Percentiles rank a stretch among this genome's conserved stretches.
Conservation (phyloP, 2,888 invertebrate genomes). For the Stenoptilia bipunctidactyla region DNA sequence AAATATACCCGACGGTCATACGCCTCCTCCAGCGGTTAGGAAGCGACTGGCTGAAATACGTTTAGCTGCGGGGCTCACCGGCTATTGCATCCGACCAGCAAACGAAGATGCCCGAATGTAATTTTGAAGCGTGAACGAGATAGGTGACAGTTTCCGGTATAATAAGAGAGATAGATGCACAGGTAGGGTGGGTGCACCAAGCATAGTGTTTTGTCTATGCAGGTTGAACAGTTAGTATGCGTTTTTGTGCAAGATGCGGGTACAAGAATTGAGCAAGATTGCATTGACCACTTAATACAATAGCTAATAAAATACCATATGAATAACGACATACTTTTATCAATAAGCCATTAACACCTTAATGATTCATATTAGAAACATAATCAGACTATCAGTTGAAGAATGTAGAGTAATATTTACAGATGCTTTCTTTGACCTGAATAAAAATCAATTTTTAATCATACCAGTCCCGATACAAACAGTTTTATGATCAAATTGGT, state of each 20-base stretch:
- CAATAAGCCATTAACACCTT: too few species aligned
- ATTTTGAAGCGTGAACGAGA: conserved; percentile 57
- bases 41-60: conserved; percentile 63
- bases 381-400: too few species aligned
- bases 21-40: conserved; percentile 46
- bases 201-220: conserved; percentile 43
- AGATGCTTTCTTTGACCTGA: conserved; percentile 50
- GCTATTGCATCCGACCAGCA: conserved; percentile 63
- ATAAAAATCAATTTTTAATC: conserved; percentile 53
- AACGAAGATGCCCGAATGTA: conserved; percentile 63
- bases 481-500: conserved; percentile 42
- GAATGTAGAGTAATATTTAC: conserved; percentile 28
- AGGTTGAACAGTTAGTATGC: conserved; percentile 10
- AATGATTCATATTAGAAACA: background rate
- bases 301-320: too few species aligned
- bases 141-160: conserved; percentile 25
- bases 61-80: conserved; percentile 68
- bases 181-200: conserved; percentile 54
- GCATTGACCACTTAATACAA: too few species aligned
- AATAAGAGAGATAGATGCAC: conserved; percentile 37
- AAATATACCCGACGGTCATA: conserved; percentile 35
- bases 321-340: background rate
- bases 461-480: conserved; percentile 33
- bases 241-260: conserved; percentile 22
- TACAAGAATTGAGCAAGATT: conserved; percentile 1